Conservation (phyloP, 2,888 invertebrate species). For the Allacma fusca region DNA sequence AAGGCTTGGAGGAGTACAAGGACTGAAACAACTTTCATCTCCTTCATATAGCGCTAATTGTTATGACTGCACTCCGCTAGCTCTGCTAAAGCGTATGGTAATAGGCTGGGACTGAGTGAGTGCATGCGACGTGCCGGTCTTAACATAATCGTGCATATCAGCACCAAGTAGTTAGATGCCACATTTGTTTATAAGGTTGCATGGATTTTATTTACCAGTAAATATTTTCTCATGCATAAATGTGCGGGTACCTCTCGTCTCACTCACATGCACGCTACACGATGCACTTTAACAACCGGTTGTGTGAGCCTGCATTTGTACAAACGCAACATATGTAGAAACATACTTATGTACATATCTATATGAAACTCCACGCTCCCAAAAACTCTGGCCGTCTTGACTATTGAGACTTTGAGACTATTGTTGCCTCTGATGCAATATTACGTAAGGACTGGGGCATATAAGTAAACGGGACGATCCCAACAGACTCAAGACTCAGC, state of each 20-base stretch:
- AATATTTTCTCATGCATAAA: not conserved
- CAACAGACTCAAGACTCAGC: too few species aligned
- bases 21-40: too few species aligned
- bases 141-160: not conserved
- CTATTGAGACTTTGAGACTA: too few species aligned
- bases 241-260: not conserved
- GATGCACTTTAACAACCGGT: not conserved
- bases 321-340: too few species aligned
- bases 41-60: not conserved
- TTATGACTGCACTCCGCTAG: not conserved
- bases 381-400: too few species aligned
- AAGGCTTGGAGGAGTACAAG: too few species aligned
- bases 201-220: constrained; percentile 8
- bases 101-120: not conserved
- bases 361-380: too few species aligned
- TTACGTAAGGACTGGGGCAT: too few species aligned
- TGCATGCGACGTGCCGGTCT: not conserved
- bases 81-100: not conserved
- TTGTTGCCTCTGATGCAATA: too few species aligned
- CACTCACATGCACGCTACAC: not conserved
- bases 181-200: constrained; percentile 7
- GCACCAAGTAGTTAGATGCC: not conserved
- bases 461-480: too few species aligned
- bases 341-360: too few species aligned
- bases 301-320: too few species aligned